A percentile compares a stretch with the other conserved stretches of the same genome.
Evolutionary conservation across 2,113 vertebrate species (phyloP).

Genomic region (Reinhardtius hippoglossoides): DNA sequence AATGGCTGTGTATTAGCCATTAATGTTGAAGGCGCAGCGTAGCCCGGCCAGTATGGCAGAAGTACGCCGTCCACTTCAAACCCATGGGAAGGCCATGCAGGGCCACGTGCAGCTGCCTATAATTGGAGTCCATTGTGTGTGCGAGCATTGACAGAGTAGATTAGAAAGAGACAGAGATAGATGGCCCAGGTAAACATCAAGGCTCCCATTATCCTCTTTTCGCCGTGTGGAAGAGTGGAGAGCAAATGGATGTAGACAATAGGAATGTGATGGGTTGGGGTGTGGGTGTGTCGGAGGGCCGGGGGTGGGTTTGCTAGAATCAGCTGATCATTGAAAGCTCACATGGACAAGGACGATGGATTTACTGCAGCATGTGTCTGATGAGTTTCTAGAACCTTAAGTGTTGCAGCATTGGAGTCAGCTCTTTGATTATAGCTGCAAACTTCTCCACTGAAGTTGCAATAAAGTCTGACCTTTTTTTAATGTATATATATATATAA

Average conservation of each 20-base stretch:
- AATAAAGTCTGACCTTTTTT: background rate
- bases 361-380: slow-evolving; percentile 8
- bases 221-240: slow-evolving; percentile 46
- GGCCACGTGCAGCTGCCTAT: slow-evolving; percentile 50
- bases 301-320: slow-evolving; percentile 5
- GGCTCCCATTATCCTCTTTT: slow-evolving; percentile 73
- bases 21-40: slow-evolving; percentile 78
- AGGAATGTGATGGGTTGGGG: slow-evolving; percentile 27
- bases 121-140: slow-evolving; percentile 69
- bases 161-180: slow-evolving; percentile 56
- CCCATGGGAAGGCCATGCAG: slow-evolving; percentile 68
- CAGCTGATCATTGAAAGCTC: slow-evolving; percentile 33
- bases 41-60: slow-evolving; percentile 71
- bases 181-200: slow-evolving; percentile 68
- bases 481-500: background rate
- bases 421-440: background rate
- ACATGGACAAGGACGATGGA: slow-evolving; percentile 37
- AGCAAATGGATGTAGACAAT: slow-evolving; percentile 67
- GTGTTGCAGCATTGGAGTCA: slow-evolving; percentile 1
- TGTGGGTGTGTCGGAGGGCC: background rate
- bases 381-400: slow-evolving; percentile 1
- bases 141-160: slow-evolving; percentile 68
- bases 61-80: slow-evolving; percentile 79
- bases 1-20: slow-evolving; percentile 81
- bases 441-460: background rate